Base-by-base conservation (phyloP, 2,797 vertebrate genomes). In the Florisuga fusca region DNA sequence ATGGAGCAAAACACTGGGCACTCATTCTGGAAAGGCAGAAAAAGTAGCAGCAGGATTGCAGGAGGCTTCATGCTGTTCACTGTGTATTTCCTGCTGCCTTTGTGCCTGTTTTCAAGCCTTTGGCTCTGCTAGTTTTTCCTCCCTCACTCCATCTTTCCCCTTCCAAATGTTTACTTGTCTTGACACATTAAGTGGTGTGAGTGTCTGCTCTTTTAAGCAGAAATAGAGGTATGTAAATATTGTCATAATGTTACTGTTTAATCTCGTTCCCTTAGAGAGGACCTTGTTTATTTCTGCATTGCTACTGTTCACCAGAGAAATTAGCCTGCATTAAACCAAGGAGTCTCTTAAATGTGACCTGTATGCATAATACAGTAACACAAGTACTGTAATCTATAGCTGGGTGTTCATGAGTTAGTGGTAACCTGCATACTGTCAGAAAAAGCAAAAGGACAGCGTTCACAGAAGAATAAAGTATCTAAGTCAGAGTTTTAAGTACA, bases 191-290 rank as follows among this genome's bases (percentile, higher is more conserved):
- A 46, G 21, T 54, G 55, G 62, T 50, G 54, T 33, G 45, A 63
- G 41, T 41, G 21, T 31, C 36, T 64, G 9, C 43, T 67, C 51
- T 87, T 71, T 33, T 57, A 83, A 77, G 73, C 78, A 87, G 71
- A 92, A 84, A 78, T 77, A 25, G 57, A 59, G 82, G 53, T 66
- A 59, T 79, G 87, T 89, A 94, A 85, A 88, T 94, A 93, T 88
- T 96, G 66, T 87, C 68, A 43, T 36, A 89, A 66, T 45, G 78
- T 91, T 94, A 92, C 82, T 85, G 43, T 96, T 94, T 96, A 95
- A 95, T 94, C 83, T 57, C 15, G 63, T 81, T 91, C 69, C 62
- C 45, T 81, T 89, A 69, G 80, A 77, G 69, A 59, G 62, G 68
- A 68, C 81, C 33, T 53, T 59, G 16, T 91, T 93, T 87, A 67